Evolutionary conservation across 2,113 vertebrate genomes (phyloP).

Genomic region (Oncorhynchus mykiss): DNA sequence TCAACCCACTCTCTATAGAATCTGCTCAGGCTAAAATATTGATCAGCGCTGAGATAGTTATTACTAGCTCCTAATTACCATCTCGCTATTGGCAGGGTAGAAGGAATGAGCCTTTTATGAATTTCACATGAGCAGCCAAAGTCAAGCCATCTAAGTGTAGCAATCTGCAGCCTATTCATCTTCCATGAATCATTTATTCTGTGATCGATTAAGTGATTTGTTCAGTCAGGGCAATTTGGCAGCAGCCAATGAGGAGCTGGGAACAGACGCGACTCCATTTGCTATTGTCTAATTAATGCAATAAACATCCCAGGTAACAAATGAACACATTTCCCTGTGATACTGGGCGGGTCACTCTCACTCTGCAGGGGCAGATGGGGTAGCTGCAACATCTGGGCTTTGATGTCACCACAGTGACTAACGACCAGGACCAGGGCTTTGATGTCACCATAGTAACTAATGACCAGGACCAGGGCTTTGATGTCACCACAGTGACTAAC

Average conservation of each 20-base stretch:
- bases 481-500: no score
- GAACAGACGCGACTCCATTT: constrained; percentile 90
- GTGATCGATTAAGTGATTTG: constrained; percentile 97
- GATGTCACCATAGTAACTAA: no score
- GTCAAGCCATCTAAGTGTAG: constrained; percentile 82
- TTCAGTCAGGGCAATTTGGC: constrained; percentile 94
- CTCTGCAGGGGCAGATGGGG: constrained; percentile 71
- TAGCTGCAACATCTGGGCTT: constrained; percentile 87
- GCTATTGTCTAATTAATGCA: constrained; percentile 98
- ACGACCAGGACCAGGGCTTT: constrained; percentile 42
- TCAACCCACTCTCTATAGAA: constrained; percentile 75
- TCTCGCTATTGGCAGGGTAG: constrained; percentile 86
- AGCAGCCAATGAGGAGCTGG: constrained; percentile 89
- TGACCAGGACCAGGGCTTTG: constrained; percentile 8
- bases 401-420: constrained; percentile 40
- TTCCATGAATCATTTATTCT: constrained; percentile 99
- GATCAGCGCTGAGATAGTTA: constrained; percentile 88
- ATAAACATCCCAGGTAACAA: constrained; percentile 89
- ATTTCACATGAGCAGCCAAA: constrained; percentile 90
- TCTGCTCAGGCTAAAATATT: constrained; percentile 87
- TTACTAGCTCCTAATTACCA: constrained; percentile 91
- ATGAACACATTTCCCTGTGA: constrained; percentile 84
- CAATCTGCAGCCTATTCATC: constrained; percentile 95
- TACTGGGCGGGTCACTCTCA: constrained; percentile 69
- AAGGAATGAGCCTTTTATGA: constrained; percentile 88